Base-by-base conservation (phyloP, 2,888 invertebrate genomes). In the Melangyna quadrimaculata region DNA sequence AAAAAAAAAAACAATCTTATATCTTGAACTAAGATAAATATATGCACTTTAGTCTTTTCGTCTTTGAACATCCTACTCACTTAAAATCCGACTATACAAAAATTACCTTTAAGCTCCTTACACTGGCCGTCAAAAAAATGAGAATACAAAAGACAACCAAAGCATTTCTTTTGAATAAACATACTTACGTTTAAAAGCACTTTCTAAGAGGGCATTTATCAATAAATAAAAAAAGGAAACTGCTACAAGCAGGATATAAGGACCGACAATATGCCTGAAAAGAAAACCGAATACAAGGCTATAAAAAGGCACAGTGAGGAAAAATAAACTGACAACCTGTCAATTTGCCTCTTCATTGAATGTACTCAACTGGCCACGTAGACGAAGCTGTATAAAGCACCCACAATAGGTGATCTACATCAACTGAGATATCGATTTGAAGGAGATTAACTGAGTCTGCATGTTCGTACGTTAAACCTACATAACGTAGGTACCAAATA, bases 311-410 rank as follows among this genome's bases (percentile, higher is more conserved):
- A n/a, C 65, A 67, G 19, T 53, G 22, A 57, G 19, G n/a, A 43
- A 61, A 70, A 83, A 35, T 67, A 70, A 59, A 57, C 57, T 71
- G 79, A 74, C 79, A 84, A 72, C 75, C 80, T 84, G 75, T 80
- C 84, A 80, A 75, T 77, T 72, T 84, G 71, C 63, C 67, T 55
- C 51, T 72, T 59, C 67, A 57, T 73, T 69, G 53, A 61, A 40
- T 65, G 77, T 53, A 67, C 84, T 67, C 59, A 83, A 74, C 74
- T 75, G 55, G 55, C 55, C 61, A 35, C 69, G 72, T 45, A 43
- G 24, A n/a, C 37, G n/a, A n/a, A 19, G 24, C n/a, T n/a, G 12
- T n/a, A 45, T 29, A 40, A 19, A 14, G 37, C 19, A 22, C 35
- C 51, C 67, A 67, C 48, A 67, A 61, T 24, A 74, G 55, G 27